Base-by-base conservation (phyloP, 1,140 invertebrate species). In the Campoletis sonorensis region DNA sequence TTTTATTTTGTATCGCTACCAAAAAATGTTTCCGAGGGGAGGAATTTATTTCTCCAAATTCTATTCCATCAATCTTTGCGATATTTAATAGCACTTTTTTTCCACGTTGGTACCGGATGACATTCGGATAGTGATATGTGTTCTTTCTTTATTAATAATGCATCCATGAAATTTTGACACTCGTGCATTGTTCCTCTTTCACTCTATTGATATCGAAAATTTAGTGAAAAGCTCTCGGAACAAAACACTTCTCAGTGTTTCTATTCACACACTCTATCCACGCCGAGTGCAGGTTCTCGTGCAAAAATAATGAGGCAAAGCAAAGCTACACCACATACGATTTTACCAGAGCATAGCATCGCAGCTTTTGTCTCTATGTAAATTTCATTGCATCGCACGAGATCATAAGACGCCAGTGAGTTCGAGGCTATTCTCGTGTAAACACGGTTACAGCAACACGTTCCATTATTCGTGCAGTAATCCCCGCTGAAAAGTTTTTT, bases 311-410 rank as follows among this genome's bases (percentile, higher is more conserved):
- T 15, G 13, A 5, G 61, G 61, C 54, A 58, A 23, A 58, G 54
- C 18, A 23, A 67, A 15, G 64, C 78, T 78, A 4, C 21, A 26
- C 37, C 51, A 73, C 79, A 77, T 77, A 23, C 75, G 58, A 45
- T 10, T 54, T 51, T 23, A 27, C 75, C 5, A 27, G 61, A 27
- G 61, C 13, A 13, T 4, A 16, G 23, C 11, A 23, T 26, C 61
- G 61, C 33, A 67, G 61, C 70, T 81, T 76, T 80, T 81, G 78
- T 81, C 81, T 72, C 72, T 78, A 81, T 84, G 83, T 72, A 84
- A 81, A 84, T 81, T 81, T 54, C 79, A 78, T 81, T 30, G 58
- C 58, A 49, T 58, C 45, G 37, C 70, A 68, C 51, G 40, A 79
- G 76, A 82, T 82, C 68, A 81, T 71, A 61, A 67, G 67, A 78